Base-by-base conservation (phyloP, 2,113 vertebrate species). In the Dissostichus mawsoni region DNA sequence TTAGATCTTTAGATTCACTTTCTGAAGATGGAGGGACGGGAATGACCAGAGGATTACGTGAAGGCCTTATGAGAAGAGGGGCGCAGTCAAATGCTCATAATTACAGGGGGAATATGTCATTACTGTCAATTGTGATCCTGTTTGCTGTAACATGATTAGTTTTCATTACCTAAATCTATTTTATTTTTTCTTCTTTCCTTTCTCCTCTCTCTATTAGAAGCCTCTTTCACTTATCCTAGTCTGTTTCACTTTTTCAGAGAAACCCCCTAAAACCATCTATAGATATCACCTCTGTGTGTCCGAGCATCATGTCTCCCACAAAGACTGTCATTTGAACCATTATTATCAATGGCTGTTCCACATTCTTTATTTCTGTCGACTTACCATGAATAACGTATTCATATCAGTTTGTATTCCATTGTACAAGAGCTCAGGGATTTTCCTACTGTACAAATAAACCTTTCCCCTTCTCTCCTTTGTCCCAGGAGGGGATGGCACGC, bases 111-210 rank as follows among this genome's bases (percentile, higher is more conserved):
- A 2, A 72, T 75, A 44, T 91, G 79, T 83, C 87, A 88, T 89
- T 90, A 92, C 86, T 84, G 77, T 86, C 79, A 86, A 75, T 87
- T 88, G 74, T 87, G 74, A 84, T 90, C 79, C 64, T 85, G 66
- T 90, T 85, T 89, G 51, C 67, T 85, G 64, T 55, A 63, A 65
- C 20, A 83, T 80, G 82, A 88, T 87, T 86, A 70, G 44, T 78
- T 84, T 79, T 81, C 70, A 86, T 89, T 72, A 51, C 76, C 48
- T 16, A 75, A 68, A 77, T 71, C 36, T 13, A 61, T 70, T 47
- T 78, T 55, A 55, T 67, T 64, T 64, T 78, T 76, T 52, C 18
- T 33, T 69, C 53, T 71, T 41, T 68, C 59, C 45, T 29, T 29
- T 29, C 33, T 65, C 20, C 12, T 13, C 53, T 79, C 51, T 41